These are phyloP conservation scores for Anoncus sp. DNA, from an alignment of 2,888 invertebrate species.

Conservation along the genomic window DNA sequence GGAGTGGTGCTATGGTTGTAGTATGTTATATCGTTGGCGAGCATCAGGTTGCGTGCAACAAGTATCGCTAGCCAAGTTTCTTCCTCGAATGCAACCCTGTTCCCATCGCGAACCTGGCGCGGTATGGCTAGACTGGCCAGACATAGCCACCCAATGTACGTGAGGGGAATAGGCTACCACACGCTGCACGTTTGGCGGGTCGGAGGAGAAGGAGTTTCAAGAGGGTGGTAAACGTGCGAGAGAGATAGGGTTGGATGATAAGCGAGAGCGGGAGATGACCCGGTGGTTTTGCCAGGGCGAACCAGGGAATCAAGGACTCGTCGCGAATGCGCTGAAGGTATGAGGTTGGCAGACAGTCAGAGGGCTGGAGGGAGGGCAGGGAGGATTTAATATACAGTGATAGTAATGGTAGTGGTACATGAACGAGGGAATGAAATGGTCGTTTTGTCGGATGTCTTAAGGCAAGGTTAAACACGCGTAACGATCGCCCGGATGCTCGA, in stretches of 20 bases:
- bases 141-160: constrained; percentile 45
- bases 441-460: constrained; percentile 36
- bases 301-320: constrained; percentile 26
- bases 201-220: not conserved
- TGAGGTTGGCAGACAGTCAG: not conserved
- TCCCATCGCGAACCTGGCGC: not conserved
- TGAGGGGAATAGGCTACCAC: not conserved
- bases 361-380: not conserved
- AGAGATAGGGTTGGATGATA: constrained; percentile 21
- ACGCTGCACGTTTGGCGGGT: not conserved
- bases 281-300: constrained; percentile 29
- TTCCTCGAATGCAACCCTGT: not conserved
- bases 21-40: not conserved
- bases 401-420: constrained; percentile 9
- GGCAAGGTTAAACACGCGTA: too few species aligned
- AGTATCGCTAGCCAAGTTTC: constrained; percentile 65
- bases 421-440: constrained; percentile 28
- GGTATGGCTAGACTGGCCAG: constrained; percentile 49
- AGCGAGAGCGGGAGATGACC: constrained; percentile 22
- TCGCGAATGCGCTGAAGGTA: constrained; percentile 10
- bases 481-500: too few species aligned
- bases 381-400: not conserved
- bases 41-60: constrained; percentile 70
- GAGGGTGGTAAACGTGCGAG: not conserved
- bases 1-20: not conserved